Conservation (phyloP, 2,797 vertebrate genomes). For the Cetoscarus ocellatus region DNA sequence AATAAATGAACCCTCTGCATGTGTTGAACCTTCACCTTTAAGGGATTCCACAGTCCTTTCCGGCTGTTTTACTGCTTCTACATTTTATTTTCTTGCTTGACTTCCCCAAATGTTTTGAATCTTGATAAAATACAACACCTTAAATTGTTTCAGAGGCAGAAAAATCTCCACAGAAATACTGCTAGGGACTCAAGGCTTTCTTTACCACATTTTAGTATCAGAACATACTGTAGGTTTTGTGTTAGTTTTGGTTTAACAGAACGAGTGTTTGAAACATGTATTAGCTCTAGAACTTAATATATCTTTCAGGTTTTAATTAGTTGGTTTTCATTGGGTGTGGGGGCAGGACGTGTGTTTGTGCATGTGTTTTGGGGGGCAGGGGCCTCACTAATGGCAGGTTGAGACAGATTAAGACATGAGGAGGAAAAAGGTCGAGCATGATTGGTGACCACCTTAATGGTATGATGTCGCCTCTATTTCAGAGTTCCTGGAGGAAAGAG, state of each 20-base stretch:
- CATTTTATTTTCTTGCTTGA: constrained; percentile 9
- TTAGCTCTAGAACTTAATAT: not conserved
- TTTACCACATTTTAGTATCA: constrained; percentile 8
- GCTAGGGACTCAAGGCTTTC: constrained; percentile 16
- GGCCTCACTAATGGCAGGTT: constrained; percentile 40
- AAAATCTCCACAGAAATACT: constrained; percentile 21
- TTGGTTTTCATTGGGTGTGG: not conserved
- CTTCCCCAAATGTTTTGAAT: constrained; percentile 21
- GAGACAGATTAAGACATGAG: constrained; percentile 50
- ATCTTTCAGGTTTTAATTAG: not conserved
- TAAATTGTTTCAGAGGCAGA: constrained; percentile 39
- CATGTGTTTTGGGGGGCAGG: not conserved
- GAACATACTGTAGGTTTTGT: constrained; percentile 3
- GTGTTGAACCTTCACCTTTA: constrained; percentile 53
- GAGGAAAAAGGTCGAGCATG: constrained; percentile 45
- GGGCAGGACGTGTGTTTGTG: not conserved
- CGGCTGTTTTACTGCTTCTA: constrained; percentile 25
- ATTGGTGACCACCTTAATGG: constrained; percentile 60
- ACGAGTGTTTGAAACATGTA: not conserved
- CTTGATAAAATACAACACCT: constrained; percentile 49
- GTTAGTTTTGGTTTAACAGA: too few relatives aligned
- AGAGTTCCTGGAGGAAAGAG: constrained; percentile 12
- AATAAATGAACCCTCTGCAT: constrained; percentile 59
- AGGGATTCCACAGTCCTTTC: constrained; percentile 29
- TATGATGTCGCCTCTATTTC: constrained; percentile 43